These are phyloP conservation scores for Latrodectus elegans DNA, from an alignment of 2,888 invertebrate genomes.

Conservation along the genomic window DNA sequence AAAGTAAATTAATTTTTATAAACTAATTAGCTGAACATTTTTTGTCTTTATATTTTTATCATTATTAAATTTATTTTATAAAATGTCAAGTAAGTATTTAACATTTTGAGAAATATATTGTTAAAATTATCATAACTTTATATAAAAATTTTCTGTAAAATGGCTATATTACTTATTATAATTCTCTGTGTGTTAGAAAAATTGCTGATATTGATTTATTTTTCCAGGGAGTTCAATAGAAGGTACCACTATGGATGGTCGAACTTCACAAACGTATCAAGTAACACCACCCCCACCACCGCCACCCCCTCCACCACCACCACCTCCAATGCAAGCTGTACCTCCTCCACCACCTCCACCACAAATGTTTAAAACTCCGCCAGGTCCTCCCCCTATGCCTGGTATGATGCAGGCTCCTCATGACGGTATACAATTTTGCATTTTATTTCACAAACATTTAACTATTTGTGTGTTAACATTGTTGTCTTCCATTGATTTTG, in stretches of 20 bases:
- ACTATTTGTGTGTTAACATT: background rate
- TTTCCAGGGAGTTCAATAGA: conserved; percentile 27
- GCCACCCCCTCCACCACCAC: conserved; percentile 82
- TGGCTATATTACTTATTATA: too few relatives aligned
- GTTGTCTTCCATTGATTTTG: background rate
- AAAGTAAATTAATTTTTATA: too few relatives aligned
- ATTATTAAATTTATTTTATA: too few relatives aligned
- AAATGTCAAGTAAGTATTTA: too few relatives aligned
- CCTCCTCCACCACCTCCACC: conserved; percentile 78
- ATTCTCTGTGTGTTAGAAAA: too few relatives aligned
- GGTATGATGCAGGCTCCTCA: conserved; percentile 71
- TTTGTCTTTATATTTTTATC: too few relatives aligned
- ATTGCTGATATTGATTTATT: background rate
- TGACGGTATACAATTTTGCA: conserved; percentile 78
- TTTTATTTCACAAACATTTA: background rate
- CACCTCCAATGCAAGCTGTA: conserved; percentile 72
- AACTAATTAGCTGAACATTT: too few relatives aligned
- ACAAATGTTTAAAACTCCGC: conserved; percentile 81
- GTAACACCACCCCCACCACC: conserved; percentile 75
- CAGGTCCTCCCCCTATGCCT: conserved; percentile 72
- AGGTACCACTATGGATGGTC: conserved; percentile 26
- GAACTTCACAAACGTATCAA: conserved; percentile 70
- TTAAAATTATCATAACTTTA: too few relatives aligned
- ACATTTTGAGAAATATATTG: too few relatives aligned
- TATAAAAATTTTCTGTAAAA: too few relatives aligned